A percentile compares a stretch with the other conserved stretches of the same genome.
These are phyloP conservation scores for Mystacides longicornis DNA, from an alignment of 2,888 invertebrate genomes.

Conservation along the genomic window DNA sequence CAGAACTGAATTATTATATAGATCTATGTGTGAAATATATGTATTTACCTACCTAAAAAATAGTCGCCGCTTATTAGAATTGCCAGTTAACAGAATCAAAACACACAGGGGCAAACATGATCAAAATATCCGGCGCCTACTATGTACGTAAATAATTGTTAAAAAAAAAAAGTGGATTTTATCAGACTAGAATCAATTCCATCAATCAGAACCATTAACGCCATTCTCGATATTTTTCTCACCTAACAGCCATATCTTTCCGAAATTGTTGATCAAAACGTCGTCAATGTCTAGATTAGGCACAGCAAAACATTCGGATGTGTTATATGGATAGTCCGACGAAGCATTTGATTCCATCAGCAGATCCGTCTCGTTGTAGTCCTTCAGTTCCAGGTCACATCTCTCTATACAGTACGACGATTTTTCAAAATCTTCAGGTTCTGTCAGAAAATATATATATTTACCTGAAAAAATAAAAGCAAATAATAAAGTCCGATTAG, in stretches of 20 bases:
- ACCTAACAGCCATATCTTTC: constrained; percentile 15
- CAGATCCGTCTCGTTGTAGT: constrained; percentile 4
- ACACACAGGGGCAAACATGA: too few species aligned
- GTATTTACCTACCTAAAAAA: too few species aligned
- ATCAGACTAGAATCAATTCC: too few species aligned
- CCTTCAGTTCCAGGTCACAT: constrained; percentile 8
- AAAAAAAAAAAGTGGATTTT: too few species aligned
- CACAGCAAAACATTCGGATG: constrained; percentile 17
- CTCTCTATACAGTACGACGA: constrained; percentile 11
- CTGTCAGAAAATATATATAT: constrained; percentile 14
- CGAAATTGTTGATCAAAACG: constrained; percentile 15
- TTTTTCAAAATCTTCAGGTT: constrained; percentile 10
- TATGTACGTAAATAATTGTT: too few species aligned
- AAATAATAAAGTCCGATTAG: too few species aligned
- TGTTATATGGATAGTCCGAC: constrained; percentile 9
- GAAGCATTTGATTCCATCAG: constrained; percentile 9
- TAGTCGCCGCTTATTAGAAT: too few species aligned
- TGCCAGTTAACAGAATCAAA: too few species aligned
- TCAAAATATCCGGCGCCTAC: too few species aligned
- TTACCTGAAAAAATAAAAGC: constrained; percentile 18
- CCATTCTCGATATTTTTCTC: background rate
- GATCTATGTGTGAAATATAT: too few species aligned
- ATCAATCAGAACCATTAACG: background rate
- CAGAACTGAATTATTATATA: too few species aligned
- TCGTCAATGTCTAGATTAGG: constrained; percentile 16